Evolutionary conservation across 2,888 invertebrate species (phyloP), one percentile per base, ranked within the genome.

Genomic region (Acanthosepion lycidas): DNA sequence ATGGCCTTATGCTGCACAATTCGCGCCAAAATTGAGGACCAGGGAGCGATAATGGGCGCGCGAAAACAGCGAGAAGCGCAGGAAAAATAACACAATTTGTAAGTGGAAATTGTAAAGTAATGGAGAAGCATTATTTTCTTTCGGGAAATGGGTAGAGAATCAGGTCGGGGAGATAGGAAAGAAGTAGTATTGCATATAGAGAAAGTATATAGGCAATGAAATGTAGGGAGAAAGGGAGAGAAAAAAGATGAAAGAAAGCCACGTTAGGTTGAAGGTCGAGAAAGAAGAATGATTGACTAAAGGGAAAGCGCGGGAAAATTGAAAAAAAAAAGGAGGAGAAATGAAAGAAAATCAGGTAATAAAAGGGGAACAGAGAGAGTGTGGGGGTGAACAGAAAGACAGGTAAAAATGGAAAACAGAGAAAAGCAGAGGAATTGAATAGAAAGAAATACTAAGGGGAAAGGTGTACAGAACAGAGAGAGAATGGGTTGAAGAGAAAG

Each of bases 81-180:
- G n/a, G n/a, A 33, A 78, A 78, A 78, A 33, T 78, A 78, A 78
- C 78, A n/a, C 78, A 78, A 78, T 78, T 78, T 78, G n/a, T 9
- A 78, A 78, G 78, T 78, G 78, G 78, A 78, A 78, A 78, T 33
- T 78, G 78, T 78, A 78, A 78, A 78, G 78, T 78, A 78, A 78
- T 78, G 78, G n/a, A 78, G 78, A 33, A 78, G 78, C 78, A 33
- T n/a, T 78, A 78, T 78, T 78, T 78, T 78, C 78, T 78, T 78
- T 78, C 33, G n/a, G 78, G 78, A 78, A 78, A 78, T 78, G 78
- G n/a, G n/a, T n/a, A 1, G 33, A 33, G 78, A 15, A 15, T 2
- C 8, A n/a, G 9, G n/a, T 42, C 42, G 42, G 42, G 42, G 42
- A 42, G 42, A 42, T 42, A 2, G 42, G 2, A 42, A 42, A 42